Evolutionary conservation across 2,113 vertebrate genomes (phyloP).

Genomic region (Heterochromis multidens): DNA sequence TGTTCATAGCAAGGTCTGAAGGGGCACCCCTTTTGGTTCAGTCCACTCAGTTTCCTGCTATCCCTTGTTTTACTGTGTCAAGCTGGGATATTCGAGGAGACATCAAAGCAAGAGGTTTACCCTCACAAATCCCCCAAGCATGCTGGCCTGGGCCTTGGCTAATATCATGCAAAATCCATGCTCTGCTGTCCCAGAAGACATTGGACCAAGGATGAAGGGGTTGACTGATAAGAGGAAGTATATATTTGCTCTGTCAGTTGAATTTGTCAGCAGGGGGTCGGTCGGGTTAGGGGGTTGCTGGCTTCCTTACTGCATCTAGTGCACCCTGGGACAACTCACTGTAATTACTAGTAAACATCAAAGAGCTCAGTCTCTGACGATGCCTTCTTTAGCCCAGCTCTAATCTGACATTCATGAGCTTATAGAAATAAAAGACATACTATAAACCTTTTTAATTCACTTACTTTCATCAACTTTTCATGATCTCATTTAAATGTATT

Average conservation of each 20-base stretch:
- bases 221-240: conserved; percentile 54
- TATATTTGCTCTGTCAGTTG: conserved; percentile 63
- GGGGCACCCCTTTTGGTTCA: conserved; percentile 20
- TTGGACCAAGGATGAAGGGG: conserved; percentile 57
- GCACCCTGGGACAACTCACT: conserved; percentile 20
- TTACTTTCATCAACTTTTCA: neutral
- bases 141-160: conserved; percentile 42
- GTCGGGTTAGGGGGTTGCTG: neutral
- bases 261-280: conserved; percentile 47
- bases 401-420: neutral
- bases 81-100: conserved; percentile 44
- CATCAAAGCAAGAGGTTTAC: conserved; percentile 61
- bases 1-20: conserved; percentile 24
- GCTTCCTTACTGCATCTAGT: conserved; percentile 21
- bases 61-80: conserved; percentile 50
- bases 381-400: neutral
- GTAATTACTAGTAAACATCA: conserved; percentile 43
- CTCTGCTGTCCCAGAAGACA: conserved; percentile 52
- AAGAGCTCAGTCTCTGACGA: neutral
- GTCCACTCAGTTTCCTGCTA: conserved; percentile 28
- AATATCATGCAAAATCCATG: conserved; percentile 57
- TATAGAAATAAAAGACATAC: neutral
- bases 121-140: conserved; percentile 42
- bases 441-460: neutral
- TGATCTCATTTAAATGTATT: neutral